Base-by-base conservation (phyloP, 1,140 invertebrate species). In the Aphelinus atriplicis region DNA sequence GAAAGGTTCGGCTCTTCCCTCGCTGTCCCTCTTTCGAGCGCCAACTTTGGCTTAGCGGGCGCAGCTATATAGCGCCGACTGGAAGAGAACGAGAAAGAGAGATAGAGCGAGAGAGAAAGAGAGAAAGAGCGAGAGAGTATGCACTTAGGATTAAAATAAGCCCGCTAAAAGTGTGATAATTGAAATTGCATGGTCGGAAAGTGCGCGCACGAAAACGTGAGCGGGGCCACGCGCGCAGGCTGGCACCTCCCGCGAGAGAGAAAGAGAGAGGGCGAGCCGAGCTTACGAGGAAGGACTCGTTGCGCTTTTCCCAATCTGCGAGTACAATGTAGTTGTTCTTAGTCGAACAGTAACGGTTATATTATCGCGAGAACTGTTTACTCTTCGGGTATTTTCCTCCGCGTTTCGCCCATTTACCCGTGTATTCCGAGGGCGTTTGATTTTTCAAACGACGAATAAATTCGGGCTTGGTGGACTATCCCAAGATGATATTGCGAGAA, bases 141-240 rank as follows among this genome's bases (percentile, higher is more conserved):
- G 83, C 81, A 83, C 82, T 84, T 83, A 81, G 83, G 83, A 84
- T 84, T 84, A 82, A 83, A 84, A 84, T 84, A 84, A 84, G 81
- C 82, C 77, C 78, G 77, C 81, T 81, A 81, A 83, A 80, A 83
- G 81, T 84, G 81, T 79, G 81, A 83, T 83, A 83, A 83, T 83
- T 83, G 79, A 83, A 83, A 84, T 82, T 79, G 81, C 77, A 80
- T 75, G 80, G 79, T 78, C 73, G 26, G 73, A 66, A 66, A 71
- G 73, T 58, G 61, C 73, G 53, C 57, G 45, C 46, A 68, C 50
- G 61, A 51, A 63, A 68, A 60, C 58, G 58, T 43, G 42, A 10
- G 57, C 51, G 47, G 10, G 47, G 26, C 26, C 26, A 26, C 26
- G 26, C 26, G 26, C 26, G 26, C 26, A 26, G 26, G 26, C 26